Evolutionary conservation across 2,113 vertebrate genomes (phyloP).

Genomic region (Rhinolophus sinicus): DNA sequence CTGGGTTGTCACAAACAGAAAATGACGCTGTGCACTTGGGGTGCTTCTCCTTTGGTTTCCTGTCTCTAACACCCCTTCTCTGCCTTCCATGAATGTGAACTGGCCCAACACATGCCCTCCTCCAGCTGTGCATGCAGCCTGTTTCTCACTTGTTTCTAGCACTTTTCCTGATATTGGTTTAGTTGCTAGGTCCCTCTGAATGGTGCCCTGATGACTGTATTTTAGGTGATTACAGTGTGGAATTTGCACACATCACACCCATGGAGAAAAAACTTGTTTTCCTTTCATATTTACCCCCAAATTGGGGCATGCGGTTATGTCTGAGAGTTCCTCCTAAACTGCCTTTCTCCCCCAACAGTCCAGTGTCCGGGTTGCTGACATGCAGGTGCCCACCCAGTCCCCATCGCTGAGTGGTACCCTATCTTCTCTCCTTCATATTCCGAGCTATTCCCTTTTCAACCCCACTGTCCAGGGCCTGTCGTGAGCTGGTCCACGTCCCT

Average conservation of each 20-base stretch:
- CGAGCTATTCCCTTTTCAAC: background rate
- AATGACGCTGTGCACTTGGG: background rate
- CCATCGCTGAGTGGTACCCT: background rate
- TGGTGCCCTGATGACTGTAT: background rate
- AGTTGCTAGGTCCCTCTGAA: background rate
- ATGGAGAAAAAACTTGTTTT: background rate
- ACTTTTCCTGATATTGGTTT: background rate
- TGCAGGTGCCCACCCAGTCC: background rate
- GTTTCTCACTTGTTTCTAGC: background rate
- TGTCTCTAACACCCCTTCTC: background rate
- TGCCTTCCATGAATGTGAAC: background rate
- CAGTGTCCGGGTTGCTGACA: background rate
- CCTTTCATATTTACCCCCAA: background rate
- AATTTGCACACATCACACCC: background rate
- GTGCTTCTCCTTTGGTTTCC: background rate
- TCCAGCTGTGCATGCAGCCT: background rate
- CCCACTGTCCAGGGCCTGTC: background rate
- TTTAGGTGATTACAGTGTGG: background rate
- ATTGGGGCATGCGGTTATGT: background rate
- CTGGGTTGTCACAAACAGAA: background rate
- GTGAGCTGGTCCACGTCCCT: background rate
- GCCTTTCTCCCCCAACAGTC: background rate
- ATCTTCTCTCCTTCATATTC: background rate
- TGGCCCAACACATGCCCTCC: background rate
- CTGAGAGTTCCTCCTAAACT: background rate